These are phyloP conservation scores for Zoanthus gigantus DNA, from an alignment of 92 coral and sea anemone species.

Conservation along the genomic window DNA sequence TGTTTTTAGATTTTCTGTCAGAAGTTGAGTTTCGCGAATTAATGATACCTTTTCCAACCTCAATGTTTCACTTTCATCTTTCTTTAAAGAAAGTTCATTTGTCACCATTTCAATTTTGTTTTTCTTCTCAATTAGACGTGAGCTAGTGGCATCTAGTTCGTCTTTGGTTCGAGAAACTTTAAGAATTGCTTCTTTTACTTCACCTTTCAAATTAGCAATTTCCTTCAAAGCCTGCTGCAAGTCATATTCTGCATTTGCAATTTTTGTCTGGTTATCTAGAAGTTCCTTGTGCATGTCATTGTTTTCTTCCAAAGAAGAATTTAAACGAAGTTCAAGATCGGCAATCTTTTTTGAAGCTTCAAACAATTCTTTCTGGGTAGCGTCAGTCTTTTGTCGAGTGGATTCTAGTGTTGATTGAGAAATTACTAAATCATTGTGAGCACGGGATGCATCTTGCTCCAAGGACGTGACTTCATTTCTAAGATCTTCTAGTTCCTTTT, in stretches of 20 bases:
- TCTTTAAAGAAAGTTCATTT: slow-evolving; percentile 63
- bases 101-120: slow-evolving; percentile 59
- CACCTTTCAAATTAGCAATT: slow-evolving; percentile 66
- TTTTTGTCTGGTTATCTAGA: slow-evolving; percentile 66
- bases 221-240: slow-evolving; percentile 71
- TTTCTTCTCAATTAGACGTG: slow-evolving; percentile 65
- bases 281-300: slow-evolving; percentile 79
- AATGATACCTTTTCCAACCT: slow-evolving; percentile 55
- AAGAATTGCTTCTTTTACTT: slow-evolving; percentile 64
- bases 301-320: slow-evolving; percentile 69
- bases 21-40: slow-evolving; percentile 62
- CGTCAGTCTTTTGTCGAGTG: slow-evolving; percentile 77
- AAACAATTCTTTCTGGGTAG: slow-evolving; percentile 74
- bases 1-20: slow-evolving; percentile 52
- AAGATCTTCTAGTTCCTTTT: slow-evolving; percentile 71
- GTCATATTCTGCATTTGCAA: slow-evolving; percentile 63
- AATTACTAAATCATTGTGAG: slow-evolving; percentile 71
- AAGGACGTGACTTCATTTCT: slow-evolving; percentile 68
- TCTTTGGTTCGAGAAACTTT: slow-evolving; percentile 71
- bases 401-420: slow-evolving; percentile 66
- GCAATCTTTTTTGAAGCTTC: slow-evolving; percentile 74
- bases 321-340: slow-evolving; percentile 77
- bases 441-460: slow-evolving; percentile 69
- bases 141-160: slow-evolving; percentile 60
- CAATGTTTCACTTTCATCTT: slow-evolving; percentile 63